Conservation (phyloP, 2,113 vertebrate species). For the Albula goreensis region DNA sequence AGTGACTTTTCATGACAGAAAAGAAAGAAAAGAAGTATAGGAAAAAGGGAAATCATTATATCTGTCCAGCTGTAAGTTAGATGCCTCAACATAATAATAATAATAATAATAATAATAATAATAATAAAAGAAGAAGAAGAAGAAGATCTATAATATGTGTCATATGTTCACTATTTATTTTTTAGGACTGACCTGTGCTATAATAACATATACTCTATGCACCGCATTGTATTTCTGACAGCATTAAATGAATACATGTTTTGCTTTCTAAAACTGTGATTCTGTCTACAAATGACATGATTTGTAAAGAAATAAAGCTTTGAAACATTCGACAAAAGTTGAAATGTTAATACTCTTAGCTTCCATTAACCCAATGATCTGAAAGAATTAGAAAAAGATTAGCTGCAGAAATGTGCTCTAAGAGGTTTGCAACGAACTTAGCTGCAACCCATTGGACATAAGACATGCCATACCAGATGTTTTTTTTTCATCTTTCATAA, state of each 20-base stretch:
- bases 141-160: too few species aligned
- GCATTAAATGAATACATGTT: neutral
- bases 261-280: neutral
- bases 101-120: too few species aligned
- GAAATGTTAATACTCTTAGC: constrained; percentile 63
- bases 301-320: constrained; percentile 20
- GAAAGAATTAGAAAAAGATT: constrained; percentile 64
- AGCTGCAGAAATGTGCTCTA: constrained; percentile 46
- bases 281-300: neutral
- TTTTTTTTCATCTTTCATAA: constrained; percentile 66
- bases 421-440: constrained; percentile 36
- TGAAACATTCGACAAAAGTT: constrained; percentile 49
- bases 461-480: constrained; percentile 67
- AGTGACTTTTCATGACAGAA: too few species aligned
- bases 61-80: too few species aligned
- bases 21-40: too few species aligned
- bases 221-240: too few species aligned
- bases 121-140: too few species aligned
- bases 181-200: too few species aligned
- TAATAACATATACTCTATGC: too few species aligned
- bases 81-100: too few species aligned
- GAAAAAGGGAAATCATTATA: too few species aligned
- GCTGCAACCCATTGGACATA: constrained; percentile 35
- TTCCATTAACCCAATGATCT: constrained; percentile 59
- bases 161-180: too few species aligned